A percentile compares a stretch with the other conserved stretches of the same genome.
phyloP scores from a whole-genome alignment of 37 sponge, comb jelly and placozoan species.

The Ephydatia muelleri region DNA sequence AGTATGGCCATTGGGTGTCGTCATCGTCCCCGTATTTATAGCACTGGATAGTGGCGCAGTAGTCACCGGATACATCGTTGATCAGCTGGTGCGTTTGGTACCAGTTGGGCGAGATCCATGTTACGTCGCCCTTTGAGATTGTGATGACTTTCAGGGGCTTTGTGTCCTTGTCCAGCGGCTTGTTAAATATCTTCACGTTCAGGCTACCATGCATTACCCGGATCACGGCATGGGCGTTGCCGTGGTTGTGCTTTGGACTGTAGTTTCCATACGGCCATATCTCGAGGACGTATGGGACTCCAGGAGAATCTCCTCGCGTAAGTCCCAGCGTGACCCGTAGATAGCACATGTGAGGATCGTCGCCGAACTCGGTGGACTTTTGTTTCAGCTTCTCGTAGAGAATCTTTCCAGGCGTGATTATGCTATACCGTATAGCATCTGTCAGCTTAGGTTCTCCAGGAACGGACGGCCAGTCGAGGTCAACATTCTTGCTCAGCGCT shows the following conservation, averaged over 20 bases:
- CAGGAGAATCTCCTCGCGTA: conserved; percentile 55
- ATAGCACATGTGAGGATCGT: conserved; percentile 16
- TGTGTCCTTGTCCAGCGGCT: conserved; percentile 11
- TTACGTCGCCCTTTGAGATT: conserved; percentile 48
- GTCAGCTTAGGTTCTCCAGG: conserved; percentile 16
- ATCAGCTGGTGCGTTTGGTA: conserved; percentile 73
- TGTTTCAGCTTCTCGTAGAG: conserved; percentile 44
- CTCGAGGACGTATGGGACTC: conserved; percentile 75
- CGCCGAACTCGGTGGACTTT: conserved; percentile 34
- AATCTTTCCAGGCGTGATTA: conserved; percentile 1
- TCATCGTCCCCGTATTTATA: conserved; percentile 53
- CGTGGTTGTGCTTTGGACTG: conserved; percentile 75
- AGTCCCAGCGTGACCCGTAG: conserved; percentile 56
- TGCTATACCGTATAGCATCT: conserved; percentile 72
- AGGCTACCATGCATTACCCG: conserved; percentile 62
- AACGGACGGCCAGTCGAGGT: conserved; percentile 50
- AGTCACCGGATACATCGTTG: conserved; percentile 48
- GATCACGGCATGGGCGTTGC: conserved; percentile 70
- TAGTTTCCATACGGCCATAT: conserved; percentile 54
- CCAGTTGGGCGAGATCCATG: conserved; percentile 79
- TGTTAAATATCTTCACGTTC: conserved; percentile 58
- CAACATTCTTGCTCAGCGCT: conserved; percentile 18
- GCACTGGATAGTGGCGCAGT: conserved; percentile 74
- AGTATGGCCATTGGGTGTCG: conserved; percentile 51
- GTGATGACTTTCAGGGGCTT: conserved; percentile 30